Evolutionary conservation across 1,140 invertebrate genomes (phyloP).

Genomic region (Drosophila ananassae): DNA sequence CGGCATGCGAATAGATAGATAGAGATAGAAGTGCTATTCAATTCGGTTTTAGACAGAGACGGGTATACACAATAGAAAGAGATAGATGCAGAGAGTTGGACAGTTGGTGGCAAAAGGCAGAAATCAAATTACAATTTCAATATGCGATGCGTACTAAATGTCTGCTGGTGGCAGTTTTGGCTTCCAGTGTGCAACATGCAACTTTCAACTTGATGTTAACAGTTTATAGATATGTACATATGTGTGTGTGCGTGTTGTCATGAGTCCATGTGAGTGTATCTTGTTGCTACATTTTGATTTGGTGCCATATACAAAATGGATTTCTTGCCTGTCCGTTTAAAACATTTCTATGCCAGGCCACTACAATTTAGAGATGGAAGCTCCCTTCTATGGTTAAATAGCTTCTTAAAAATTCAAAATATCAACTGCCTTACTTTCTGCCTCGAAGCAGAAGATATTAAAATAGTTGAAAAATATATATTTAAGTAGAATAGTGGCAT

Average conservation of each 20-base stretch:
- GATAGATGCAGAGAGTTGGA: conserved; percentile 47
- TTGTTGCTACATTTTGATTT: conserved; percentile 69
- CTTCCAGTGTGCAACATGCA: conserved; percentile 74
- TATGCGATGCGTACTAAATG: conserved; percentile 79
- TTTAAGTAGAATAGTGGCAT: not conserved
- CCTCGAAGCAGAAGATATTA: not conserved
- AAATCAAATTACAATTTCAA: conserved; percentile 83
- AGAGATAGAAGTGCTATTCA: conserved; percentile 14
- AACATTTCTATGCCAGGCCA: conserved; percentile 43
- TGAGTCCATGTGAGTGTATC: conserved; percentile 15
- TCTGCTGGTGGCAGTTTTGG: conserved; percentile 73
- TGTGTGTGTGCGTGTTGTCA: conserved; percentile 5
- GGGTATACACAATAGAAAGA: conserved; percentile 7
- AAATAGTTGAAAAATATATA: not conserved
- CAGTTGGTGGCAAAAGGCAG: conserved; percentile 73
- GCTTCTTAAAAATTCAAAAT: not conserved
- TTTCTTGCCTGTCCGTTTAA: conserved; percentile 60
- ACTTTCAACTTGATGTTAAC: conserved; percentile 73
- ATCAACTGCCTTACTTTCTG: not conserved
- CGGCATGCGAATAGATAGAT: conserved; percentile 15
- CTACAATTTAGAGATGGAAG: conserved; percentile 25
- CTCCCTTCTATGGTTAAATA: not conserved
- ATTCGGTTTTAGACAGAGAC: not conserved
- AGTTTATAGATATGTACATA: conserved; percentile 34
- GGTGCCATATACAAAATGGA: conserved; percentile 66